Evolutionary conservation across 2,113 vertebrate genomes (phyloP).

Genomic region (Chelonoidis abingdonii): DNA sequence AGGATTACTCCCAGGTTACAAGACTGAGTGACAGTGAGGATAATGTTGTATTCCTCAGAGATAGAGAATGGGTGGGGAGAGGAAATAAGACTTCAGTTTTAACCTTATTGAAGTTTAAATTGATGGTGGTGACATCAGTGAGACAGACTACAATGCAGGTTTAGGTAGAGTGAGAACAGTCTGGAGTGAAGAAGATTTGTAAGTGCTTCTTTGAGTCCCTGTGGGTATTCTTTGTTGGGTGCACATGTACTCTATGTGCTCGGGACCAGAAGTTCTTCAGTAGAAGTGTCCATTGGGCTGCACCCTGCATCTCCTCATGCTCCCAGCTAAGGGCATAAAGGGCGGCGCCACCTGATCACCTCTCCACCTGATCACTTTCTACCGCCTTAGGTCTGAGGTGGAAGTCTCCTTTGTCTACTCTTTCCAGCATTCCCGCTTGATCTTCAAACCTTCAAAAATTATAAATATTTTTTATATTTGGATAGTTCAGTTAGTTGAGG

Average conservation of each 20-base stretch:
- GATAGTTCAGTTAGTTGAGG: not conserved
- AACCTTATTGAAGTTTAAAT: not conserved
- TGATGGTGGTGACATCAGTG: not conserved
- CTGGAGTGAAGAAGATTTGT: not conserved
- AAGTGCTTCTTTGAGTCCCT: not conserved
- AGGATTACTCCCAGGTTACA: not conserved
- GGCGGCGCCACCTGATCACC: not conserved
- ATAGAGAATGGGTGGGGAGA: not conserved
- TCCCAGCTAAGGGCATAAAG: not conserved
- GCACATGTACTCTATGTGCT: not conserved
- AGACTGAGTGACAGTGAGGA: not conserved
- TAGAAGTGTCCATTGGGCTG: not conserved
- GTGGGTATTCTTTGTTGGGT: not conserved
- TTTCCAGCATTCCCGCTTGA: not conserved
- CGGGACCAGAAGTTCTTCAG: not conserved
- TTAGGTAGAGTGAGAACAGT: not conserved
- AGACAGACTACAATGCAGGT: not conserved
- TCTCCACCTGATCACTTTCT: not conserved
- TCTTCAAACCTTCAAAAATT: not conserved
- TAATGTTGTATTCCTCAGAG: not conserved
- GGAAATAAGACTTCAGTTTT: not conserved
- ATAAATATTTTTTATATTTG: not conserved
- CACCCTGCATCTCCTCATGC: not conserved
- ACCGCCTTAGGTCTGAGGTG: not conserved
- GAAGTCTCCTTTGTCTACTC: not conserved